Conservation (phyloP, 1,140 invertebrate genomes). For the Drosophila bifasciata region DNA sequence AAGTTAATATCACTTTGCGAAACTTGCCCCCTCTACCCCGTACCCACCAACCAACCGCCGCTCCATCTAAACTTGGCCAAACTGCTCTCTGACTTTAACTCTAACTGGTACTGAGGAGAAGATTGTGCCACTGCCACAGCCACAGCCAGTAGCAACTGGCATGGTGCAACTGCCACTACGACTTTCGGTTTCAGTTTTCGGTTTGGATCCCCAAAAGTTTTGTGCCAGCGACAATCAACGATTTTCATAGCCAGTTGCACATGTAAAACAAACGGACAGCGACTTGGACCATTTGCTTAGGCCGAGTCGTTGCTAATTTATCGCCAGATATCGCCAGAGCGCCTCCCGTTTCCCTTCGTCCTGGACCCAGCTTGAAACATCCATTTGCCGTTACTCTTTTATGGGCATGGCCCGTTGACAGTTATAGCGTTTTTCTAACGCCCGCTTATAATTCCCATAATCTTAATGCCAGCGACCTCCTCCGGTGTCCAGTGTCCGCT, state of each 20-base stretch:
- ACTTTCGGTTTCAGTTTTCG: constrained; percentile 66
- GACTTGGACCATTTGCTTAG: constrained; percentile 59
- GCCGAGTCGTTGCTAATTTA: constrained; percentile 58
- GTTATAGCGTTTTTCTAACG: constrained; percentile 63
- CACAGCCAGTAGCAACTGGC: constrained; percentile 16
- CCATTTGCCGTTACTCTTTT: constrained; percentile 55
- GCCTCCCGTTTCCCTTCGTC: too few species aligned
- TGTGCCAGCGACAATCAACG: constrained; percentile 76
- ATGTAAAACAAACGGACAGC: constrained; percentile 68
- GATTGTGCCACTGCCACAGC: constrained; percentile 31
- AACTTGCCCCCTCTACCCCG: constrained; percentile 66
- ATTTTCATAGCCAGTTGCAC: constrained; percentile 81
- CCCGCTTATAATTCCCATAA: constrained; percentile 72
- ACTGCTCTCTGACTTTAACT: constrained; percentile 26
- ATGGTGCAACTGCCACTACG: constrained; percentile 46
- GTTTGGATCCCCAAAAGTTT: constrained; percentile 50
- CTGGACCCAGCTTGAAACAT: constrained; percentile 26
- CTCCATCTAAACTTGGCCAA: constrained; percentile 29
- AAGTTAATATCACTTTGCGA: constrained; percentile 81
- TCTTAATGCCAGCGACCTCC: constrained; percentile 52
- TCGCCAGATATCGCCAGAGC: constrained; percentile 11
- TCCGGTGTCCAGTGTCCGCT: constrained; percentile 11
- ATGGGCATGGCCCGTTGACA: constrained; percentile 67
- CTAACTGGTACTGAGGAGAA: constrained; percentile 33
- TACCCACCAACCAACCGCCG: too few species aligned